Percentiles rank a stretch among this genome's conserved stretches.
These are phyloP conservation scores for Phrynocephalus forsythii DNA, from an alignment of 2,797 vertebrate species.

Conservation along the genomic window DNA sequence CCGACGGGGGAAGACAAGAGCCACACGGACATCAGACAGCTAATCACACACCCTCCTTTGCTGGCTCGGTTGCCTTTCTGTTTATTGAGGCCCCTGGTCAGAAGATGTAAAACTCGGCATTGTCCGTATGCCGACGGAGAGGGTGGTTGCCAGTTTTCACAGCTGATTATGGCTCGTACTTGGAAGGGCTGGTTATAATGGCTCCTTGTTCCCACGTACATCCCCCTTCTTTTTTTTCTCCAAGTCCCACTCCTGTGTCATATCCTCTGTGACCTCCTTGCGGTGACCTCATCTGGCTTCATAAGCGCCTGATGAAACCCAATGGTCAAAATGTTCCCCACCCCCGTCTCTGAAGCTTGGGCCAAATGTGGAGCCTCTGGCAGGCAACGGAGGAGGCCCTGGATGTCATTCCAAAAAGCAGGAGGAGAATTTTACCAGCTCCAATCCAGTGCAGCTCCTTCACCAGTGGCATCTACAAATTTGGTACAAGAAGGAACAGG, in stretches of 20 bases:
- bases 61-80: not conserved
- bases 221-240: conserved; percentile 15
- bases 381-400: not conserved
- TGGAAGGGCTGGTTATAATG: conserved; percentile 63
- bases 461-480: not conserved
- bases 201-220: conserved; percentile 66
- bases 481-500: not conserved
- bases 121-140: conserved; percentile 37
- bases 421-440: not conserved
- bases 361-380: not conserved
- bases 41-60: not conserved
- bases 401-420: not conserved
- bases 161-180: conserved; percentile 60
- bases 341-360: not conserved
- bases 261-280: conserved; percentile 55
- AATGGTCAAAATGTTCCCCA: not conserved
- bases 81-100: not conserved
- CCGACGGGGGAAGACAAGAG: not conserved
- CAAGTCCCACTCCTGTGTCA: conserved; percentile 54
- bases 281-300: conserved; percentile 71
- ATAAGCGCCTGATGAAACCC: conserved; percentile 51
- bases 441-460: not conserved
- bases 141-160: conserved; percentile 59
- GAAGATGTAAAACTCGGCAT: conserved; percentile 8
- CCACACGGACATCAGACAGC: not conserved